Percentiles rank a stretch among this genome's conserved stretches.
Conservation (phyloP, 2,113 vertebrate genomes). For the Erythrocercus mccallii region DNA sequence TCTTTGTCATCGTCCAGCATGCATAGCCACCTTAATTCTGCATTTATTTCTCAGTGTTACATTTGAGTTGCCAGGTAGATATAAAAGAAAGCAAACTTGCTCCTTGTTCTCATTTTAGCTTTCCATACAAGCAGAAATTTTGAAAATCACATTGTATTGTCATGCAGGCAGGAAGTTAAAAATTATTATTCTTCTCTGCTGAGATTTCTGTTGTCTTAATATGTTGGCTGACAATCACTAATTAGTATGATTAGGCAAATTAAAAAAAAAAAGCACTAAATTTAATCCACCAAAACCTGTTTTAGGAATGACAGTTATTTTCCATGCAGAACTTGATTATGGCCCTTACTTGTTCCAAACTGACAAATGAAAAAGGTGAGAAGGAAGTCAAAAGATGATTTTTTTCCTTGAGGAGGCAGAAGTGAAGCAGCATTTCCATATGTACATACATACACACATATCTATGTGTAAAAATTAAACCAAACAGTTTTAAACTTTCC, state of each 20-base stretch:
- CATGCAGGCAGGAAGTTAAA: constrained; percentile 41
- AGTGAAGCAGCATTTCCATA: constrained; percentile 41
- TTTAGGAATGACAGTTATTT: not conserved
- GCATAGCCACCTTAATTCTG: constrained; percentile 50
- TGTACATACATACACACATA: not conserved
- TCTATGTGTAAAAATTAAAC: not conserved
- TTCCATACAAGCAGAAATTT: constrained; percentile 26
- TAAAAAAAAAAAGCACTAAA: not conserved
- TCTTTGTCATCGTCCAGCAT: constrained; percentile 45
- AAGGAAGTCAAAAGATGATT: constrained; percentile 6
- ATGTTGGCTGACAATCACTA: constrained; percentile 77
- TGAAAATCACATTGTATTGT: constrained; percentile 23
- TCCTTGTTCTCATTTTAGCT: constrained; percentile 46
- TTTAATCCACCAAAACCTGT: not conserved
- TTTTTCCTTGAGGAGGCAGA: constrained; percentile 39
- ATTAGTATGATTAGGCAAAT: constrained; percentile 53
- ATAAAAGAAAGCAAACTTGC: constrained; percentile 22
- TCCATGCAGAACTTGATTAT: not conserved
- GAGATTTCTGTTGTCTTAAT: constrained; percentile 67
- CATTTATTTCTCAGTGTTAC: not conserved
- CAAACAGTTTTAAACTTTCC: constrained; percentile 24
- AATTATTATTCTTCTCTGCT: constrained; percentile 52
- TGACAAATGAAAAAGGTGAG: not conserved
- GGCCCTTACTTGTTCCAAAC: not conserved
- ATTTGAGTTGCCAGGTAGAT: constrained; percentile 28